Evolutionary conservation across 2,888 invertebrate genomes (phyloP), one percentile per base, ranked within the genome.

Genomic region (Molanna angustata): DNA sequence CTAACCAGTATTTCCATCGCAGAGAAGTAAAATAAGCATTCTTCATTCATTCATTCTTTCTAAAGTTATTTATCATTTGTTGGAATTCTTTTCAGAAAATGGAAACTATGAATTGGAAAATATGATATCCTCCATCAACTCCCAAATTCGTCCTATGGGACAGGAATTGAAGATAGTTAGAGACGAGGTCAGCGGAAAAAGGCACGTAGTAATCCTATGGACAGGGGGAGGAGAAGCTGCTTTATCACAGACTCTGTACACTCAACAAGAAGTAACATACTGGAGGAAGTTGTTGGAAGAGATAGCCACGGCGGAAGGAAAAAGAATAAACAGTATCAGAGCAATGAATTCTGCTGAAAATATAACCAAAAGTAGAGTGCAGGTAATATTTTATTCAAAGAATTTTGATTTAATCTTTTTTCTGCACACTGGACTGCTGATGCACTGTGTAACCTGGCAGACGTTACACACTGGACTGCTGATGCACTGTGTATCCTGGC

Each of bases 251-350:
- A 16, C 11, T 27, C 39, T 31, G 3, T 20, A 41, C 42, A 13
- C 37, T 4, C 20, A 45, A 18, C 27, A 20, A 6, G 54, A 54
- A n/a, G 18, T 51, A 13, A 27, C 39, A 9, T 51, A 27, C 35
- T 54, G 40, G 22, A 37, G 50, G 19, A 47, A 44, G 16, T 31
- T 54, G 19, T 18, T 54, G 18, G 50, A 54, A 13, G 39, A 32
- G 19, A 50, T 54, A 27, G 54, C 46, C 19, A 27, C 33, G n/a
- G 37, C 46, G 11, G 42, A 41, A 11, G 46, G 50, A 13, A 50
- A 54, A 16, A 37, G 21, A 3, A 46, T 51, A 7, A 13, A 32
- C 19, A 42, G 39, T n/a, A 43, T 47, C 18, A 16, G 20, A n/a
- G 54, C 54, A 11, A 14, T 54, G 27, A 54, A 54, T 17, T 42